Percentiles rank a stretch among this genome's conserved stretches.
phyloP scores from a whole-genome alignment of 2,113 vertebrate species.

The Poeciliopsis turrubarensis region DNA sequence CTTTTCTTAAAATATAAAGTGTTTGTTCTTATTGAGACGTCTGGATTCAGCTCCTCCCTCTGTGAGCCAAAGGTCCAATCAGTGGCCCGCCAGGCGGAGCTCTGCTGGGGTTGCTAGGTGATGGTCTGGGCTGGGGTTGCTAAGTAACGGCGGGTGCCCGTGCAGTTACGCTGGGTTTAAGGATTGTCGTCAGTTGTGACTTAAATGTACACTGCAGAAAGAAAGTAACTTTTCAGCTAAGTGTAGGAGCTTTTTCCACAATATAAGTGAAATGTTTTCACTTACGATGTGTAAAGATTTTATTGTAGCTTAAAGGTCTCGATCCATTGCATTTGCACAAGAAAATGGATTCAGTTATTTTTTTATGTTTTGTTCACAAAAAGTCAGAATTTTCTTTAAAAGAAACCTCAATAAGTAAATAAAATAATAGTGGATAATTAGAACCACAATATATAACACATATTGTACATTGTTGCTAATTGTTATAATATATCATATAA shows the following conservation, averaged over 20 bases:
- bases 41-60: conserved; percentile 55
- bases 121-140: too few species aligned
- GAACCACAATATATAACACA: not conserved
- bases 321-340: too few species aligned
- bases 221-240: too few species aligned
- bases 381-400: not conserved
- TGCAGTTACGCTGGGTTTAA: conserved; percentile 32
- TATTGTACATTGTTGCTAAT: not conserved
- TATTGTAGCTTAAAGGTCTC: too few species aligned
- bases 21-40: conserved; percentile 48
- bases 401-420: not conserved
- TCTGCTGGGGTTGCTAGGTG: too few species aligned
- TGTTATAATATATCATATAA: not conserved
- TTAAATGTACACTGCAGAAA: not conserved
- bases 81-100: conserved; percentile 4
- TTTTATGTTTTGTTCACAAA: not conserved
- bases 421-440: not conserved
- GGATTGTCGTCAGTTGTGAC: not conserved
- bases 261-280: too few species aligned
- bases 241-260: too few species aligned
- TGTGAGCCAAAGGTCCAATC: conserved; percentile 40
- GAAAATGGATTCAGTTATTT: not conserved
- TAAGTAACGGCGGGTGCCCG: too few species aligned
- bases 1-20: conserved; percentile 37
- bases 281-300: too few species aligned